Conservation (phyloP, 2,797 vertebrate genomes). For the Lacerta viridis region DNA sequence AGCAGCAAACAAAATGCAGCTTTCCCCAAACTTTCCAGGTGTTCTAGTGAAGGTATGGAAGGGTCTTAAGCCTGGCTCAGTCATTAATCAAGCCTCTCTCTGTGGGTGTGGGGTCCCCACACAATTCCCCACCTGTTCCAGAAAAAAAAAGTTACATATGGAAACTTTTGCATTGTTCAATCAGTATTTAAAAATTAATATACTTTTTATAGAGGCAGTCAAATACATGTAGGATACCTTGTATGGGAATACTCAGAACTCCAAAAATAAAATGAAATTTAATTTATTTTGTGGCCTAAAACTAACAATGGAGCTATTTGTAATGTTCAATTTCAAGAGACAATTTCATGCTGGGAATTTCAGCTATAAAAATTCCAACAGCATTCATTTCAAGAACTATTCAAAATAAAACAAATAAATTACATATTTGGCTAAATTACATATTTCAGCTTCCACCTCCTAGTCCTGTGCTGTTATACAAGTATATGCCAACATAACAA, state of each 20-base stretch:
- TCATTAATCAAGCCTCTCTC: too few species aligned
- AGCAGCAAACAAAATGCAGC: too few species aligned
- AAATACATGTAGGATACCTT: too few species aligned
- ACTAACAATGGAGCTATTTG: not conserved
- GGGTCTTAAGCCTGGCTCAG: too few species aligned
- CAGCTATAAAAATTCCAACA: not conserved
- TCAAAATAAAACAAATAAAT: slow-evolving; percentile 17
- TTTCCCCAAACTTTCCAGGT: too few species aligned
- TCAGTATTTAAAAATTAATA: too few species aligned
- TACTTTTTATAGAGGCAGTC: too few species aligned
- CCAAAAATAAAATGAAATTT: not conserved
- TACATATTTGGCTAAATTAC: not conserved
- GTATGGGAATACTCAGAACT: not conserved
- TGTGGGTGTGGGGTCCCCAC: too few species aligned
- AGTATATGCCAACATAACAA: not conserved
- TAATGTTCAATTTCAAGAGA: not conserved
- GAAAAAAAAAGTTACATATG: too few species aligned
- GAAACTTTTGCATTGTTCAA: too few species aligned
- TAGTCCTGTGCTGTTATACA: not conserved
- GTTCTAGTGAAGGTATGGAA: too few species aligned
- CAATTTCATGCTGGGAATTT: not conserved
- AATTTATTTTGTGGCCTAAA: not conserved
- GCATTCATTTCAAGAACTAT: slow-evolving; percentile 19
- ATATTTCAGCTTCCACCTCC: not conserved
- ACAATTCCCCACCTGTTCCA: too few species aligned